These are phyloP conservation scores for Patella depressa DNA, from an alignment of 2,888 invertebrate species.

Conservation along the genomic window DNA sequence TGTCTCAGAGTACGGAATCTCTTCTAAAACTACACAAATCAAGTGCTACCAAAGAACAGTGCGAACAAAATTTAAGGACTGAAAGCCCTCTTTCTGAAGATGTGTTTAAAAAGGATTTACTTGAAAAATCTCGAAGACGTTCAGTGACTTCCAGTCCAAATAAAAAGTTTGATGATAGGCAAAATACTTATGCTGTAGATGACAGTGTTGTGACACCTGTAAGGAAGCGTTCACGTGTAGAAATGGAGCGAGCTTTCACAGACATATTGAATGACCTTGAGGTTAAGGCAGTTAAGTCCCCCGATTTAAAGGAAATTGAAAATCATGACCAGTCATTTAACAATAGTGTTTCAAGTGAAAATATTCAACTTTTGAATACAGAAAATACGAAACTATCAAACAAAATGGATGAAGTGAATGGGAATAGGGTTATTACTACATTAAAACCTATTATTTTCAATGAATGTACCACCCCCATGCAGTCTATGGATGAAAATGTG, in stretches of 20 bases:
- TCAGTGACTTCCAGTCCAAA: constrained; percentile 12
- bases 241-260: constrained; percentile 50
- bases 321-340: constrained; percentile 18
- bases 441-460: neutral
- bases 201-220: constrained; percentile 38
- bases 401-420: constrained; percentile 2
- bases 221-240: constrained; percentile 38
- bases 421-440: neutral
- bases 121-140: neutral
- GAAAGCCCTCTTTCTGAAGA: neutral
- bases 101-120: neutral
- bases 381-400: neutral
- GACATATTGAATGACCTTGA: constrained; percentile 51
- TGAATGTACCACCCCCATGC: neutral
- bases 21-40: neutral
- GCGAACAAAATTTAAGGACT: neutral
- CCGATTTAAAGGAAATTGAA: constrained; percentile 4
- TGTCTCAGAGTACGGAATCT: neutral
- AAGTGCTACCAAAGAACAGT: neutral
- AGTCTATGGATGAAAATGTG: neutral
- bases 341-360: constrained; percentile 18
- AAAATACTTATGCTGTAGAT: constrained; percentile 39
- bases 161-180: constrained; percentile 45
- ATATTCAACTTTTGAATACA: neutral
- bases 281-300: constrained; percentile 1